These are phyloP conservation scores for Holothuria leucospilota DNA, from an alignment of 53 echinoderm and acorn worm genomes.

Conservation along the genomic window DNA sequence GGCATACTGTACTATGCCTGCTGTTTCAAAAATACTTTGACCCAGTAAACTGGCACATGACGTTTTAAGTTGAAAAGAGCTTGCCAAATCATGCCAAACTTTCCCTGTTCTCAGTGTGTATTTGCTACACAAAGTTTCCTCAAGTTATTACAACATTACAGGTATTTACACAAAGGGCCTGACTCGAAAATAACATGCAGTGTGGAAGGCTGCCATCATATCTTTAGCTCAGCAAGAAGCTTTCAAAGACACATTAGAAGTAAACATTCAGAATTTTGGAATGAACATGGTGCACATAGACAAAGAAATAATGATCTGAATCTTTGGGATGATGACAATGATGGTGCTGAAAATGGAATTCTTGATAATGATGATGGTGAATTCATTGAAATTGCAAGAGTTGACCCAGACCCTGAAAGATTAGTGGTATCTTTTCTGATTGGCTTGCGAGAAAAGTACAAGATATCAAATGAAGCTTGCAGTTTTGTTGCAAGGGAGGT, in stretches of 20 bases:
- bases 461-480: slow-evolving; percentile 18
- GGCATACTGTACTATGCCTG: too few species aligned
- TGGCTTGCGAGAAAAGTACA: slow-evolving; percentile 29
- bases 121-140: slow-evolving; percentile 17
- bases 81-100: slow-evolving; percentile 20
- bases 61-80: too few species aligned
- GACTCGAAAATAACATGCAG: slow-evolving; percentile 9
- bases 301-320: not conserved
- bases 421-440: slow-evolving; percentile 6
- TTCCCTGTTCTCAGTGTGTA: slow-evolving; percentile 8
- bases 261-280: slow-evolving; percentile 29
- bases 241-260: slow-evolving; percentile 36
- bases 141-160: slow-evolving; percentile 14
- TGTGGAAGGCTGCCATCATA: not conserved
- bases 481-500: slow-evolving; percentile 28
- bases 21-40: too few species aligned
- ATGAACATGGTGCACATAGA: slow-evolving; percentile 11
- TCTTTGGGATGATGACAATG: not conserved
- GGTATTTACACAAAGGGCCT: slow-evolving; percentile 15
- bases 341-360: not conserved
- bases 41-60: too few species aligned
- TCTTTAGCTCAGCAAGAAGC: not conserved
- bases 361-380: slow-evolving; percentile 5
- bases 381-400: not conserved
- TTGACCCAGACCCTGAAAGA: not conserved